Percentiles rank a stretch among this genome's conserved stretches.
Evolutionary conservation across 2,797 vertebrate species (phyloP).

Genomic region (Ptychobarbus kaznakovi): DNA sequence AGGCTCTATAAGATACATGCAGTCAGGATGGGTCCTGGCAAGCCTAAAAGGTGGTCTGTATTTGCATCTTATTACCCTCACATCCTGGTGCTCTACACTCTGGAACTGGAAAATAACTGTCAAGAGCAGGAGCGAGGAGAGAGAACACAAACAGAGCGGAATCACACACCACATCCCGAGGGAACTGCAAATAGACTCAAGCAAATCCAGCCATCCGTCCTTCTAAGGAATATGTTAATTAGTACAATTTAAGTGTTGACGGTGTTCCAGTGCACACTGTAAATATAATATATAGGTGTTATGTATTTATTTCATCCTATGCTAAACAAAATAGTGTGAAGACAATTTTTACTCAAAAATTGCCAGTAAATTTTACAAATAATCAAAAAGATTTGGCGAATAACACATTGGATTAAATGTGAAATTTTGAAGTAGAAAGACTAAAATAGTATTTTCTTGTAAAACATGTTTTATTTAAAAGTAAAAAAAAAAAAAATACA

Average conservation of each 20-base stretch:
- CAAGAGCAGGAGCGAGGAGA: constrained; percentile 6
- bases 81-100: constrained; percentile 64
- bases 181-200: constrained; percentile 60
- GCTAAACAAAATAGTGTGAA: neutral
- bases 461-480: neutral
- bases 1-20: neutral
- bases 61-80: constrained; percentile 83
- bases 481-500: too few relatives aligned
- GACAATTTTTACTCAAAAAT: neutral
- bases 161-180: constrained; percentile 55
- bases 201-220: neutral
- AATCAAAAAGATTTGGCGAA: neutral
- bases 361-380: neutral
- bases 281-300: neutral
- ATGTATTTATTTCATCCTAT: neutral
- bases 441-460: neutral
- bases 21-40: constrained; percentile 65
- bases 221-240: neutral
- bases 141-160: constrained; percentile 61
- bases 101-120: constrained; percentile 62
- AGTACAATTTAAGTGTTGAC: neutral
- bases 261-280: neutral
- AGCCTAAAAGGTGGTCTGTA: constrained; percentile 60
- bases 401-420: neutral
- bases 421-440: neutral